These are phyloP conservation scores for Abrostola tripartita DNA, from an alignment of 2,888 invertebrate species.

Conservation along the genomic window DNA sequence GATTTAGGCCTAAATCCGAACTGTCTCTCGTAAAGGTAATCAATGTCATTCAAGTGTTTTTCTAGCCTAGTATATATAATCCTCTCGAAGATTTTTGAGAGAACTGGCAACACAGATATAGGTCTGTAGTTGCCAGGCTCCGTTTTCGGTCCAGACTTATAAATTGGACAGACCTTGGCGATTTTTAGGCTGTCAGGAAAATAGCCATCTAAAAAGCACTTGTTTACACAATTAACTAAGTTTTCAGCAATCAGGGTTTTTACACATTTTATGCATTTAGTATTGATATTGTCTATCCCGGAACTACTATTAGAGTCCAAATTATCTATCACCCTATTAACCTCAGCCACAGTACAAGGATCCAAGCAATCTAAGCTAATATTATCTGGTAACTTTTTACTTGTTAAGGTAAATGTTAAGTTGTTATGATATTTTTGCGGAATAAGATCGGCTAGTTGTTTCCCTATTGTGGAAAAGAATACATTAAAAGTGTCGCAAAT, in stretches of 20 bases:
- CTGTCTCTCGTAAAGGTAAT: not conserved
- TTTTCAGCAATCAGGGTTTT: too few species aligned
- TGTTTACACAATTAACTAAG: too few species aligned
- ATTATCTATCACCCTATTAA: not conserved
- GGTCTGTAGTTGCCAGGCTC: not conserved
- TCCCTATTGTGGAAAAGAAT: too few species aligned
- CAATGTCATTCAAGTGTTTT: not conserved
- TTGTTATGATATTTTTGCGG: too few species aligned
- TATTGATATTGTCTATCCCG: not conserved
- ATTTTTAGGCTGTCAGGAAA: too few species aligned
- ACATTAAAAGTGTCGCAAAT: too few species aligned
- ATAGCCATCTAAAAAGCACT: too few species aligned
- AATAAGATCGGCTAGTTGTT: too few species aligned
- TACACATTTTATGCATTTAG: too few species aligned
- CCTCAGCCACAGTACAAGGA: not conserved
- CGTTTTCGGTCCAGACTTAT: not conserved
- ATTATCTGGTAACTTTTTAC: not conserved
- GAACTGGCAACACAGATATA: too few species aligned
- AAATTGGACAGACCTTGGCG: too few species aligned
- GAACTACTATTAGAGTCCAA: not conserved
- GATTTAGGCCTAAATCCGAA: slow-evolving; percentile 2
- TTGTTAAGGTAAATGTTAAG: too few species aligned
- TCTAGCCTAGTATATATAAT: not conserved
- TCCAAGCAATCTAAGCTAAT: not conserved
- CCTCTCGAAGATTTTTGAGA: not conserved